Evolutionary conservation across 2,113 vertebrate species (phyloP).

Genomic region (Taxidea taxus): DNA sequence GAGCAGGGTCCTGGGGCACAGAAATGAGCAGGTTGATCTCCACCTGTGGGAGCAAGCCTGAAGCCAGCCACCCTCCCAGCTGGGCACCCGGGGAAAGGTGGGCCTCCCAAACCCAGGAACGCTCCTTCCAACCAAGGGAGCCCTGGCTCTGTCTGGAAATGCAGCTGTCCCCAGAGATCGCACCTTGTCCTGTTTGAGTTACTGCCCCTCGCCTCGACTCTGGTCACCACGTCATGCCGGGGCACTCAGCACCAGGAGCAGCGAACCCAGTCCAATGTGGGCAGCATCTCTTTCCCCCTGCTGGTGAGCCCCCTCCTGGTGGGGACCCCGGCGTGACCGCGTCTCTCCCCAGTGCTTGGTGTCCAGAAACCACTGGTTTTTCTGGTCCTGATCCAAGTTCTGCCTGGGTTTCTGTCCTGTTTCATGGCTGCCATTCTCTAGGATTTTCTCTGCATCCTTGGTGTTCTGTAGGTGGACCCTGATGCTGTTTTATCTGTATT

Average conservation of each 20-base stretch:
- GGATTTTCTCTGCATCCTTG: neutral
- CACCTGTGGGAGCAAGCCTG: neutral
- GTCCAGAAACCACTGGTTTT: neutral
- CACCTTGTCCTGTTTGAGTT: neutral
- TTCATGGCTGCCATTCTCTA: neutral
- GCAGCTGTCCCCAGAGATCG: neutral
- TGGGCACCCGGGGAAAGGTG: accelerated
- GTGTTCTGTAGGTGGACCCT: neutral
- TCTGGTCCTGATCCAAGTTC: neutral
- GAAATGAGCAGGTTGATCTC: neutral
- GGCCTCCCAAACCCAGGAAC: neutral
- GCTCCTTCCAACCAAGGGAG: neutral
- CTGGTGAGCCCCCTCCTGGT: accelerated
- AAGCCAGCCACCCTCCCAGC: neutral
- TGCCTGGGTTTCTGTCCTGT: neutral
- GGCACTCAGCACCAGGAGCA: neutral
- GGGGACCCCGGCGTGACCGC: neutral
- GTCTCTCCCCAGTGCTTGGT: accelerated
- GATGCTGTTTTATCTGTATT: accelerated
- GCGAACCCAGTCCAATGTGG: neutral
- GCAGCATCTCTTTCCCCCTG: neutral
- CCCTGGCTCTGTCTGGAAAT: neutral
- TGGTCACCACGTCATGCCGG: neutral
- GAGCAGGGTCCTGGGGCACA: neutral
- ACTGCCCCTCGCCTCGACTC: neutral